Evolutionary conservation across 2,888 invertebrate species (phyloP).

Genomic region (Plagodis pulveraria): DNA sequence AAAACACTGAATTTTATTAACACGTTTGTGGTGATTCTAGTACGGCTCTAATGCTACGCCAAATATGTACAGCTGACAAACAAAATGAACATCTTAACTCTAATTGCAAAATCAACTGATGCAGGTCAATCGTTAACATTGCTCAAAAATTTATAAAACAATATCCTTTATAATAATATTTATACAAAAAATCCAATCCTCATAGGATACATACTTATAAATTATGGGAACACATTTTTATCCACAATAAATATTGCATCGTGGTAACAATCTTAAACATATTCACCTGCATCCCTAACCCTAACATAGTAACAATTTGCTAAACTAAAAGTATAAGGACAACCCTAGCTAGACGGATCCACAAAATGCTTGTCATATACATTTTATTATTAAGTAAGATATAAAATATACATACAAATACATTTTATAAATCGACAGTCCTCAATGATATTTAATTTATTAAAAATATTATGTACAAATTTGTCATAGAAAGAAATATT

Average conservation of each 20-base stretch:
- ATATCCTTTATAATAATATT: constrained; percentile 42
- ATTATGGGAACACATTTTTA: constrained; percentile 65
- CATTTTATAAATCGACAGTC: constrained; percentile 44
- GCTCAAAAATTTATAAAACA: constrained; percentile 53
- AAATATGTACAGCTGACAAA: constrained; percentile 78
- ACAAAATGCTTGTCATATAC: constrained; percentile 60
- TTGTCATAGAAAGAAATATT: constrained; percentile 62
- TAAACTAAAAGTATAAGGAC: constrained; percentile 46
- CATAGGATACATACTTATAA: constrained; percentile 59
- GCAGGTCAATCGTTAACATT: constrained; percentile 79
- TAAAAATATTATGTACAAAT: constrained; percentile 76
- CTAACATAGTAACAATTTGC: constrained; percentile 54
- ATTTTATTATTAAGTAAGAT: constrained; percentile 45
- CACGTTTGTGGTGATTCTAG: constrained; percentile 72
- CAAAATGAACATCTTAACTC: constrained; percentile 67
- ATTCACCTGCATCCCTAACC: constrained; percentile 73
- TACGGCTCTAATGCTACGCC: constrained; percentile 71
- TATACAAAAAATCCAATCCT: constrained; percentile 60
- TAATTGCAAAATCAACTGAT: constrained; percentile 61
- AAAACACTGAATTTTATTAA: constrained; percentile 80
- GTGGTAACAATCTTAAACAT: constrained; percentile 68
- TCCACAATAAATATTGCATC: constrained; percentile 56
- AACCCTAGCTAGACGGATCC: constrained; percentile 47
- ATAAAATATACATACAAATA: constrained; percentile 52
- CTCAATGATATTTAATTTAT: constrained; percentile 60